These are phyloP conservation scores for Drosophila ananassae DNA, from an alignment of 1,140 invertebrate species.

Conservation along the genomic window DNA sequence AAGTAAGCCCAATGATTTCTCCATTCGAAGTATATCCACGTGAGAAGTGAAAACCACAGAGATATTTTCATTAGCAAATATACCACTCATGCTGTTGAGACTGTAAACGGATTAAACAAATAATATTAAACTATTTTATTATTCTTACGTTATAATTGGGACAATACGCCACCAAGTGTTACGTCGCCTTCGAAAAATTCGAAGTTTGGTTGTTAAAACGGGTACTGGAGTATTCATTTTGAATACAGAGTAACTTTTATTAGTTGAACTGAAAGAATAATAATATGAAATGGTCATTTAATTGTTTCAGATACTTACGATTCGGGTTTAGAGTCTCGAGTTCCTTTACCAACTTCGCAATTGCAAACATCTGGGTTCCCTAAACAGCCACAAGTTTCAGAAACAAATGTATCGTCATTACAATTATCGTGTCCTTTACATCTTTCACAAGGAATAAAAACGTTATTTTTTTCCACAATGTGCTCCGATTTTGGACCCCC, in stretches of 20 bases:
- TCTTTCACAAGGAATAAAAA: slow-evolving; percentile 26
- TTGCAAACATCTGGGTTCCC: slow-evolving; percentile 24
- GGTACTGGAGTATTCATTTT: slow-evolving; percentile 43
- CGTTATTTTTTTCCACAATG: not conserved
- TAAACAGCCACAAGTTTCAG: slow-evolving; percentile 30
- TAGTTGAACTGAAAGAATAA: not conserved
- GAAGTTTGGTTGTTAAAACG: slow-evolving; percentile 43
- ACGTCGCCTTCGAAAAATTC: slow-evolving; percentile 46
- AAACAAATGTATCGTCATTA: slow-evolving; percentile 1
- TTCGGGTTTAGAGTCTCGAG: not conserved
- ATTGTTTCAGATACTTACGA: not conserved
- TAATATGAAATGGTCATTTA: not conserved
- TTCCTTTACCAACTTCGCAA: slow-evolving; percentile 22
- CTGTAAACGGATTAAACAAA: slow-evolving; percentile 7
- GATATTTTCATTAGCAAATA: slow-evolving; percentile 45
- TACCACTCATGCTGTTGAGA: slow-evolving; percentile 55
- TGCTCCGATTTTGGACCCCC: not conserved
- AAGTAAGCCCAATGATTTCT: slow-evolving; percentile 8
- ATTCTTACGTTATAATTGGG: slow-evolving; percentile 43
- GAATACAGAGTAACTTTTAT: slow-evolving; percentile 20
- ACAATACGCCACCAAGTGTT: slow-evolving; percentile 58
- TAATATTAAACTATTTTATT: too few species aligned
- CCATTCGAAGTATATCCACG: slow-evolving; percentile 36
- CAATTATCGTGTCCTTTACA: slow-evolving; percentile 10
- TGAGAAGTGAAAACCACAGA: slow-evolving; percentile 42